Percentiles rank a stretch among this genome's conserved stretches.
Evolutionary conservation across 2,888 invertebrate genomes (phyloP).

Genomic region (Prosapia bicincta): DNA sequence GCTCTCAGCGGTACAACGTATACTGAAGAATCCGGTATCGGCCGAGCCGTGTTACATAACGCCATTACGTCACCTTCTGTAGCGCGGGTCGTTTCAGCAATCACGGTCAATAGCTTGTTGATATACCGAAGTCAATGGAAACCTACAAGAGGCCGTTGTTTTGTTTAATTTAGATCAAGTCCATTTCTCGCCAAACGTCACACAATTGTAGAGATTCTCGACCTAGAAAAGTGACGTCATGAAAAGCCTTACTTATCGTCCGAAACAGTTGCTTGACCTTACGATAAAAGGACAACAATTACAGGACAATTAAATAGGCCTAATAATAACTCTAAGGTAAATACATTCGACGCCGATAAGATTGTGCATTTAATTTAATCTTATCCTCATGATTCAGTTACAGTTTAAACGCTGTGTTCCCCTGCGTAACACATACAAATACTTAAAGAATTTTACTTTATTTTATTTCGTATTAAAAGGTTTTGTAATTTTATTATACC

Average conservation of each 20-base stretch:
- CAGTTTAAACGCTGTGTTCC: too few species aligned
- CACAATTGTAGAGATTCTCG: neutral
- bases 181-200: neutral
- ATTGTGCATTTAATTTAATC: too few species aligned
- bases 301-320: neutral
- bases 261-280: neutral
- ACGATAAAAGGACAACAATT: neutral
- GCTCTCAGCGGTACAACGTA: neutral
- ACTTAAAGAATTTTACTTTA: too few species aligned
- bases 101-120: neutral
- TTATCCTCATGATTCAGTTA: too few species aligned
- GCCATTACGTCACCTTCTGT: neutral
- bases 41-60: neutral
- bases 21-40: neutral
- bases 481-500: too few species aligned
- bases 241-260: neutral
- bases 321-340: too few species aligned
- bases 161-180: neutral
- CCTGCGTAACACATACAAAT: too few species aligned
- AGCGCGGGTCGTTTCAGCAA: neutral
- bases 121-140: neutral
- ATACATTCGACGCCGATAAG: too few species aligned
- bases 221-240: too few species aligned
- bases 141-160: neutral
- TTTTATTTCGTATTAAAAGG: too few species aligned